Base-by-base conservation (phyloP, 2,113 vertebrate genomes). In the Paramisgurnus dabryanus region DNA sequence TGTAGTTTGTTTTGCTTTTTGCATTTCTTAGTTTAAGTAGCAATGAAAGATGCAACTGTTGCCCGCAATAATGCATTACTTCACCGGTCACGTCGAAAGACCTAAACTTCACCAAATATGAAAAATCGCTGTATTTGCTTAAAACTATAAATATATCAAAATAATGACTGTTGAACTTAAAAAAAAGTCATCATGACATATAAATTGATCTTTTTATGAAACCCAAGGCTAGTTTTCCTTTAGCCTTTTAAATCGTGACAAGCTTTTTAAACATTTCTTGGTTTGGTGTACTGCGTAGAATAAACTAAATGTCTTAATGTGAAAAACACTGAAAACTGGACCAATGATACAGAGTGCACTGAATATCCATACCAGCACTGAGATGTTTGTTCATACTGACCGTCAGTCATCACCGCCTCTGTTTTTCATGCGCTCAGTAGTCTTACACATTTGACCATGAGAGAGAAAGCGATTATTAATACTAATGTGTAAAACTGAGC, bases 1-100 rank as follows among this genome's bases (percentile, higher is more conserved):
- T 69, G 17, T 40, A 34, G 9, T 60, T 68, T 83, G n/a, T 80
- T 45, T 77, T 84, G 66, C 39, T 84, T 70, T 7, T 83, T 83
- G 79, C 63, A 63, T 79, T 17, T 6, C 63, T 68, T 5, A 3
- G 1, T 53, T 64, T 81, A n/a, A 13, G 18, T 67, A 67, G 53
- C 67, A 68, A 0, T 78, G 64, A 67, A 67, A 81, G 58, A 66
- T 41, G 72, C 50, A 18, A 63, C 50, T 53, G 34, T 39, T n/a
- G 40, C 22, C 60, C 69, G 55, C 39, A 43, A 63, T 75, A 81
- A 60, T 18, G 73, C 10, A 71, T 43, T 80, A 66, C 39, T 76
- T 80, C 18, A 53, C 15, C 27, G 55, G 34, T 41, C 6, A 43
- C 22, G 34, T 7, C 13, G 60, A 71, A 40, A 27, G 17, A 55